A percentile compares a stretch with the other conserved stretches of the same genome.
Conservation (phyloP, 2,888 invertebrate genomes). For the Leptogaster cylindrica region DNA sequence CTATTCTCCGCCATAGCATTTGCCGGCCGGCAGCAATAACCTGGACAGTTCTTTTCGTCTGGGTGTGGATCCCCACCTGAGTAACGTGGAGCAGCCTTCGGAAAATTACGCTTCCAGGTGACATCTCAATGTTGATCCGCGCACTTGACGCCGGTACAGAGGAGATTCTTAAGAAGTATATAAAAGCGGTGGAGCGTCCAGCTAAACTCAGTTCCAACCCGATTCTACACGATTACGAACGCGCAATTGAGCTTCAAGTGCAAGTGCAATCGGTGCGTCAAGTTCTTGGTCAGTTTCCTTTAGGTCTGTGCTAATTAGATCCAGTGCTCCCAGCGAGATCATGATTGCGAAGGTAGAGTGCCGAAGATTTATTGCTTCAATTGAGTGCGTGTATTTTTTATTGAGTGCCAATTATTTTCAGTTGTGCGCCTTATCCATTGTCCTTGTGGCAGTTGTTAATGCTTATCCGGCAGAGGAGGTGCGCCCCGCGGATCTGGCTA, state of each 20-base stretch:
- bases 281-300: neutral
- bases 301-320: too few relatives aligned
- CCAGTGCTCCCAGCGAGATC: neutral
- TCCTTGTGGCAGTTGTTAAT: conserved; percentile 4
- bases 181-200: conserved; percentile 16
- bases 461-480: conserved; percentile 19
- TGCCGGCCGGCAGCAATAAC: too few relatives aligned
- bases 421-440: conserved; percentile 7
- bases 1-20: too few relatives aligned
- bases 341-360: conserved; percentile 30
- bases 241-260: conserved; percentile 2
- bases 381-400: conserved; percentile 14
- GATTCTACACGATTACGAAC: conserved; percentile 18
- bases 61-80: conserved; percentile 19
- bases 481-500: neutral
- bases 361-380: conserved; percentile 3
- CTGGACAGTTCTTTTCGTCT: too few relatives aligned
- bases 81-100: neutral
- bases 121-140: conserved; percentile 23
- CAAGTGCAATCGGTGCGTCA: neutral
- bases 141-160: neutral
- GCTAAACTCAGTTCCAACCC: conserved; percentile 20
- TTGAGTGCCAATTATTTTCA: conserved; percentile 19
- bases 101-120: conserved; percentile 20
- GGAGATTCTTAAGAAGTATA: conserved; percentile 11